Evolutionary conservation across 2,797 vertebrate genomes (phyloP).

Genomic region (Dipus sagitta): DNA sequence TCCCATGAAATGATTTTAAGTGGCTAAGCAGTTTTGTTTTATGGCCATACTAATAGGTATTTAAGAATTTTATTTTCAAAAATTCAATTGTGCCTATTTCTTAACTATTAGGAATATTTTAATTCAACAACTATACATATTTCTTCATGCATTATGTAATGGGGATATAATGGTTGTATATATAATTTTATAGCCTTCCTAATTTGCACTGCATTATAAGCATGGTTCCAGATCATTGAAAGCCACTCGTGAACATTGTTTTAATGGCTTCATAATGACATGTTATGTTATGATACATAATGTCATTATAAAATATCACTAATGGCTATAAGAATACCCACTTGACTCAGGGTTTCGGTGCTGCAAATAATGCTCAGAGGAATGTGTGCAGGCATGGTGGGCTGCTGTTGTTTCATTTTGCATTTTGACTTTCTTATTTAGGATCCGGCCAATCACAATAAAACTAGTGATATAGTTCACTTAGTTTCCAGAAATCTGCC

Average conservation of each 20-base stretch:
- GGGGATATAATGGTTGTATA: background rate
- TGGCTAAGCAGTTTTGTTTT: background rate
- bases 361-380: background rate
- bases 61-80: conserved; percentile 22
- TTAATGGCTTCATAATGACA: background rate
- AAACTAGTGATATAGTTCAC: background rate
- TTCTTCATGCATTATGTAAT: background rate
- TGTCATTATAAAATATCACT: background rate
- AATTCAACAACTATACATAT: background rate
- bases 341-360: background rate
- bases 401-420: background rate
- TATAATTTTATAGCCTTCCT: conserved; percentile 8
- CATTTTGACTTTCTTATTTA: background rate
- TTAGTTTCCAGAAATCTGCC: background rate
- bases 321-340: background rate
- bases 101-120: background rate
- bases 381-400: no score
- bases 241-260: background rate
- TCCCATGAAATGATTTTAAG: background rate
- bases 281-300: background rate
- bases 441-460: background rate
- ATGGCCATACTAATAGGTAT: background rate
- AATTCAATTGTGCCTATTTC: background rate
- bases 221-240: background rate
- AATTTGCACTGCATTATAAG: background rate